Percentiles rank a stretch among this genome's conserved stretches.
phyloP scores from a whole-genome alignment of 2,888 invertebrate genomes.

The Thysanoteuthis rhombus region DNA sequence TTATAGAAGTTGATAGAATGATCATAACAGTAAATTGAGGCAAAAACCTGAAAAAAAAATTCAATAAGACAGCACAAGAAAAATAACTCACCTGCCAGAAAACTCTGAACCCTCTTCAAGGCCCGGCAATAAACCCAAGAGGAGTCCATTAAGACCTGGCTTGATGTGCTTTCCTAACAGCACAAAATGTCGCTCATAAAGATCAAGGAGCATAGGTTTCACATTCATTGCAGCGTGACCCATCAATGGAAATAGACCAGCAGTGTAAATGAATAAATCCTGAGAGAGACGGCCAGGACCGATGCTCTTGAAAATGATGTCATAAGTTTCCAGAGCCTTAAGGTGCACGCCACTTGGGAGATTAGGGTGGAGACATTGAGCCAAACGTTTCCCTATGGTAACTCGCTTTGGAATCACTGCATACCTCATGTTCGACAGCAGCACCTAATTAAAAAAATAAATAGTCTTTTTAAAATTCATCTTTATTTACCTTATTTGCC shows the following conservation, averaged over 20 bases:
- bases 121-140: constrained; percentile 88
- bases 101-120: constrained; percentile 86
- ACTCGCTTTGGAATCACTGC: constrained; percentile 86
- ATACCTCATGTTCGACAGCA: constrained; percentile 82
- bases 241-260: constrained; percentile 87
- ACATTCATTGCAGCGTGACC: constrained; percentile 91
- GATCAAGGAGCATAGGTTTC: constrained; percentile 80
- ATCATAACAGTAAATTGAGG: too few relatives aligned
- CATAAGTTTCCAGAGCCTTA: constrained; percentile 90
- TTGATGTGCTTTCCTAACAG: constrained; percentile 80
- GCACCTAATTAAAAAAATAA: constrained; percentile 72
- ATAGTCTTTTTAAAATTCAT: too few relatives aligned
- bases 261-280: constrained; percentile 82
- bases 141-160: constrained; percentile 85
- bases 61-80: background rate
- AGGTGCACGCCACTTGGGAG: constrained; percentile 90
- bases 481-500: too few relatives aligned
- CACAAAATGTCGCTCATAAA: constrained; percentile 89
- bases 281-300: constrained; percentile 81
- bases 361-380: constrained; percentile 93
- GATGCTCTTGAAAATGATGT: constrained; percentile 88
- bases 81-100: constrained; percentile 75
- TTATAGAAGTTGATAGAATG: too few relatives aligned
- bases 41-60: too few relatives aligned
- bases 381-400: constrained; percentile 87